Evolutionary conservation across 2,888 invertebrate species (phyloP).

Genomic region (Apocheima hispidaria): DNA sequence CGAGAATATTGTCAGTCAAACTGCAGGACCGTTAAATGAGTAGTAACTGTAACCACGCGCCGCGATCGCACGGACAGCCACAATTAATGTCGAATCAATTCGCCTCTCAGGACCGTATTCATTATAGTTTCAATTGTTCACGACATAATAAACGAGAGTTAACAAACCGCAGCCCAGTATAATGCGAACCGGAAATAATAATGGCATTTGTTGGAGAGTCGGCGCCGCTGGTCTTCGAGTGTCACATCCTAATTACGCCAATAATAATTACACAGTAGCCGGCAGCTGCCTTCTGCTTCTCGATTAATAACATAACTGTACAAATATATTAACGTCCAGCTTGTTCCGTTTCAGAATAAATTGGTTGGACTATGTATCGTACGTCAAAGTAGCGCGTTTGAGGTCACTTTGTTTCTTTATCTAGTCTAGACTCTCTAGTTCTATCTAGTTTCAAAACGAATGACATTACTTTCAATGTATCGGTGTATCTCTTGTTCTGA

Average conservation of each 20-base stretch:
- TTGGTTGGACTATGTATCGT: conserved; percentile 10
- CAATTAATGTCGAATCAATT: conserved; percentile 80
- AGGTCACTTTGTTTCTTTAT: conserved; percentile 22
- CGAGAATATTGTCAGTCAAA: conserved; percentile 55
- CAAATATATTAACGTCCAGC: conserved; percentile 44
- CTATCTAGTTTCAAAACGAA: conserved; percentile 10
- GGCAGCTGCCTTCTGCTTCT: conserved; percentile 72
- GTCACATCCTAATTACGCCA: conserved; percentile 84
- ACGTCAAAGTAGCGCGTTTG: conserved; percentile 10
- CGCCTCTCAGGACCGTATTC: conserved; percentile 62
- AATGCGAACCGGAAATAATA: conserved; percentile 83
- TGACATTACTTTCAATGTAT: conserved; percentile 4
- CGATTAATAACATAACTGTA: conserved; percentile 58
- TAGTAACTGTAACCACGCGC: conserved; percentile 67
- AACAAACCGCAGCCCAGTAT: conserved; percentile 73
- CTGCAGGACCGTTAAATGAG: conserved; percentile 69
- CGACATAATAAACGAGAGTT: conserved; percentile 77
- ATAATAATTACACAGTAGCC: conserved; percentile 80
- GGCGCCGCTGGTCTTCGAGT: conserved; percentile 73
- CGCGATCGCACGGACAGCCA: conserved; percentile 62
- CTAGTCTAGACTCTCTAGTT: not conserved
- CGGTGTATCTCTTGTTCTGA: too few relatives aligned
- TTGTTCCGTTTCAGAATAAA: conserved; percentile 37
- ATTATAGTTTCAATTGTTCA: conserved; percentile 77
- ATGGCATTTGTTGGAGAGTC: conserved; percentile 75